These are phyloP conservation scores for Carcina quercana DNA, from an alignment of 2,888 invertebrate species.

Conservation along the genomic window DNA sequence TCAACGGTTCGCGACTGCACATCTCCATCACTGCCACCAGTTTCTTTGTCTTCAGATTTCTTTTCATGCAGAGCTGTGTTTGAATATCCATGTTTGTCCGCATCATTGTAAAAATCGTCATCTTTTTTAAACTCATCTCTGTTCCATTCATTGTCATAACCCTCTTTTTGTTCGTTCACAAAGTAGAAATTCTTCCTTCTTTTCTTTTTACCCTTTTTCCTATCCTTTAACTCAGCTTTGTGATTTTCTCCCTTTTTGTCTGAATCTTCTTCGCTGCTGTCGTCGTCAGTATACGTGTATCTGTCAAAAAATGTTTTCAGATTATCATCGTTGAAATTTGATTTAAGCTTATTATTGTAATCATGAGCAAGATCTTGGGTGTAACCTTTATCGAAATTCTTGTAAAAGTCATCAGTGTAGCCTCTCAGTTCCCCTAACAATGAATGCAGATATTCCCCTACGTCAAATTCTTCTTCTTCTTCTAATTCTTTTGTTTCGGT, in stretches of 20 bases:
- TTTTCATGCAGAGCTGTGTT: background rate
- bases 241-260: background rate
- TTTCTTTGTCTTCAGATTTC: background rate
- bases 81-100: background rate
- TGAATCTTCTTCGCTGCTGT: background rate
- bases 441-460: too few species aligned
- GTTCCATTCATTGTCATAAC: background rate
- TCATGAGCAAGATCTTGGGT: too few species aligned
- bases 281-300: too few species aligned
- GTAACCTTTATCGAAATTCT: too few species aligned
- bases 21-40: background rate
- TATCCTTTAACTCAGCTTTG: slow-evolving; percentile 1
- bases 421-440: too few species aligned
- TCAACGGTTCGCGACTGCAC: background rate
- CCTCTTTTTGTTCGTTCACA: background rate
- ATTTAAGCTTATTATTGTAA: too few species aligned
- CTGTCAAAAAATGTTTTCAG: too few species aligned
- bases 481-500: too few species aligned
- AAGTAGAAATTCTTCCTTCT: background rate
- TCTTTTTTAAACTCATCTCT: slow-evolving; percentile 1
- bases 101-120: background rate
- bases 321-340: too few species aligned
- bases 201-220: too few species aligned
- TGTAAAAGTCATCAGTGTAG: too few species aligned
- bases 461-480: too few species aligned